phyloP scores from a whole-genome alignment of 1,140 invertebrate genomes.

The Dolichoris vasculosae region DNA sequence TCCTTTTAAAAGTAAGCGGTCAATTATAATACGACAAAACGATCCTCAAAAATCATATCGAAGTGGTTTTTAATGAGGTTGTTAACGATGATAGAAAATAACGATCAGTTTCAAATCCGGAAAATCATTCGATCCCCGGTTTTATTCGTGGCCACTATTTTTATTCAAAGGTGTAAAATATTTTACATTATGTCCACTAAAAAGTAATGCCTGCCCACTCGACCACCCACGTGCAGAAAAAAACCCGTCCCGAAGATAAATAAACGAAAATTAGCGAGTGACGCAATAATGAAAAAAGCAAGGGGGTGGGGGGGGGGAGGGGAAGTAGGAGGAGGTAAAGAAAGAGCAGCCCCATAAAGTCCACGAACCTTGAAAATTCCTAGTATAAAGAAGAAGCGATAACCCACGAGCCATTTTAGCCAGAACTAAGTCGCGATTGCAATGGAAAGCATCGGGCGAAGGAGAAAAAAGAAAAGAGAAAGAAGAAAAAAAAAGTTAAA shows the following conservation, averaged over 20 bases:
- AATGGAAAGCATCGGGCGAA: not conserved
- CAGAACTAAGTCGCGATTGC: slow-evolving; percentile 41
- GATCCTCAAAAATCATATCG: not conserved
- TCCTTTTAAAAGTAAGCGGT: not conserved
- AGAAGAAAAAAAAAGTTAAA: slow-evolving; percentile 5
- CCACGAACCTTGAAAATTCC: slow-evolving; percentile 36
- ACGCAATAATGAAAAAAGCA: not conserved
- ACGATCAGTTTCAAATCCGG: not conserved
- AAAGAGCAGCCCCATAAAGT: not conserved
- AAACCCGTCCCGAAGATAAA: slow-evolving; percentile 36
- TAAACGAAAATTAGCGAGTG: slow-evolving; percentile 24
- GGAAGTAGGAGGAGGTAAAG: not conserved
- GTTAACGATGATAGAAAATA: slow-evolving; percentile 16
- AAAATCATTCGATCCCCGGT: not conserved
- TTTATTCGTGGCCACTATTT: not conserved
- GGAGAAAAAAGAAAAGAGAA: not conserved
- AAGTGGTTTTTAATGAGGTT: slow-evolving; percentile 11
- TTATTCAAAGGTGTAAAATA: slow-evolving; percentile 16
- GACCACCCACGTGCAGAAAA: slow-evolving; percentile 19
- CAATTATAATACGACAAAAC: slow-evolving; percentile 21
- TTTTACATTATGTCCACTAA: slow-evolving; percentile 14
- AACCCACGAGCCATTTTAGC: not conserved
- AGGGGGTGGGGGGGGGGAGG: not conserved
- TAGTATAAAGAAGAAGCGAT: slow-evolving; percentile 46
- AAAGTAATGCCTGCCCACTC: not conserved